These are phyloP conservation scores for Drosophila eugracilis DNA, from an alignment of 1,140 invertebrate genomes.

Conservation along the genomic window DNA sequence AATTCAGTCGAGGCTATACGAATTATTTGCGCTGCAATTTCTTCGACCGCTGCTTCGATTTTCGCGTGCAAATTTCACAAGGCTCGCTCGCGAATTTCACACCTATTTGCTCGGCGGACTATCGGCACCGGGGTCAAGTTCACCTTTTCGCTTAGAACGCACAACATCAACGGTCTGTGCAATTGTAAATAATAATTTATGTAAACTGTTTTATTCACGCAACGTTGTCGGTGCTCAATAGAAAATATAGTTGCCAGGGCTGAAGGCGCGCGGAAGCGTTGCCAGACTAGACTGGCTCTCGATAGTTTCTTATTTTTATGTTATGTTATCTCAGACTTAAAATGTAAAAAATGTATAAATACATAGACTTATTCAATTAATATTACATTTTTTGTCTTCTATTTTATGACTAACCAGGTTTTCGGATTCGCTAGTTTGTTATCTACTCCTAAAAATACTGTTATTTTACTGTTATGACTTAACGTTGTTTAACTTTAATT, in stretches of 20 bases:
- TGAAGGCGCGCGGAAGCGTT: slow-evolving; percentile 15
- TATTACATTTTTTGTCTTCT: too few relatives aligned
- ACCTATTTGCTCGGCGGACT: slow-evolving; percentile 18
- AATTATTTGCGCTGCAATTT: slow-evolving; percentile 77
- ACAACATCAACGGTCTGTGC: slow-evolving; percentile 57
- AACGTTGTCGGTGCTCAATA: slow-evolving; percentile 70
- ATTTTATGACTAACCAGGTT: too few relatives aligned
- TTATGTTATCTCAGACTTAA: too few relatives aligned
- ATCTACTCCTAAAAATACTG: too few relatives aligned
- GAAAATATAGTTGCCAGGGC: slow-evolving; percentile 50
- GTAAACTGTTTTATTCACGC: slow-evolving; percentile 79
- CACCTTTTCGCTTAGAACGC: slow-evolving; percentile 62
- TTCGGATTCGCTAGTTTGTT: too few relatives aligned
- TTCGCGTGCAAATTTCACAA: slow-evolving; percentile 56
- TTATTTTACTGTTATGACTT: not conserved
- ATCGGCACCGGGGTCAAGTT: slow-evolving; percentile 40
- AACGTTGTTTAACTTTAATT: not conserved
- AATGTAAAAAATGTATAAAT: too few relatives aligned
- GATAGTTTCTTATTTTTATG: slow-evolving; percentile 21
- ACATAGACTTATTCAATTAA: too few relatives aligned
- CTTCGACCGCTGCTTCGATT: slow-evolving; percentile 46
- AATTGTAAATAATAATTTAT: slow-evolving; percentile 72
- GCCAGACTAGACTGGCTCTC: slow-evolving; percentile 26
- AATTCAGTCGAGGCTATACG: slow-evolving; percentile 54
- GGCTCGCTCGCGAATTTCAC: slow-evolving; percentile 37